These are phyloP conservation scores for Pseudanteris insignis DNA, from an alignment of 2,888 invertebrate genomes.

Conservation along the genomic window DNA sequence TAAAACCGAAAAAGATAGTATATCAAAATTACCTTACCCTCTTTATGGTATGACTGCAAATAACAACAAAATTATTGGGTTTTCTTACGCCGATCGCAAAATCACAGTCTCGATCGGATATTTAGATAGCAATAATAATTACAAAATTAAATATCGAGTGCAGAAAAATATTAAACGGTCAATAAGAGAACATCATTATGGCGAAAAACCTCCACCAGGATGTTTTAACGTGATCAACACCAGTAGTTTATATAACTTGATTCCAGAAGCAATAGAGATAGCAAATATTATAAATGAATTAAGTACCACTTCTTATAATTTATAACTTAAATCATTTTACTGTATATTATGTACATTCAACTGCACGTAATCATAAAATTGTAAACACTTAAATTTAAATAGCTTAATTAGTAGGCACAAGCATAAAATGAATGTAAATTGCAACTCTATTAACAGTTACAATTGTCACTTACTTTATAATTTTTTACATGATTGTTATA, in stretches of 20 bases:
- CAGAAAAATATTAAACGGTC: background rate
- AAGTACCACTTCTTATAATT: no score
- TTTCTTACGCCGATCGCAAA: background rate
- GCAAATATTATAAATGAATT: background rate
- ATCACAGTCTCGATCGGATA: background rate
- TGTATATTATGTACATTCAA: no score
- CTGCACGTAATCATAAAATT: no score
- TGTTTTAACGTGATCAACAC: conserved; percentile 2
- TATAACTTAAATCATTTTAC: no score
- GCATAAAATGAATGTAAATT: no score
- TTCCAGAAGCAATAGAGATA: background rate
- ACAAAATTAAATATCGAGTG: background rate
- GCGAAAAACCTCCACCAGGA: background rate
- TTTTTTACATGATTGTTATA: no score
- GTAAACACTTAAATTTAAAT: no score
- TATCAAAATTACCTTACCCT: background rate
- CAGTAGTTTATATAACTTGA: background rate
- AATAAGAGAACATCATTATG: background rate
- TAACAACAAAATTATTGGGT: background rate
- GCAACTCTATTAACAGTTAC: no score
- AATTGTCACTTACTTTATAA: no score
- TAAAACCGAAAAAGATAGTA: background rate
- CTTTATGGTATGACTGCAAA: background rate
- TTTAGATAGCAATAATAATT: background rate
- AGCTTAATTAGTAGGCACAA: no score